Evolutionary conservation across 2,888 invertebrate species (phyloP).

Genomic region (Drosophila peninsularis): DNA sequence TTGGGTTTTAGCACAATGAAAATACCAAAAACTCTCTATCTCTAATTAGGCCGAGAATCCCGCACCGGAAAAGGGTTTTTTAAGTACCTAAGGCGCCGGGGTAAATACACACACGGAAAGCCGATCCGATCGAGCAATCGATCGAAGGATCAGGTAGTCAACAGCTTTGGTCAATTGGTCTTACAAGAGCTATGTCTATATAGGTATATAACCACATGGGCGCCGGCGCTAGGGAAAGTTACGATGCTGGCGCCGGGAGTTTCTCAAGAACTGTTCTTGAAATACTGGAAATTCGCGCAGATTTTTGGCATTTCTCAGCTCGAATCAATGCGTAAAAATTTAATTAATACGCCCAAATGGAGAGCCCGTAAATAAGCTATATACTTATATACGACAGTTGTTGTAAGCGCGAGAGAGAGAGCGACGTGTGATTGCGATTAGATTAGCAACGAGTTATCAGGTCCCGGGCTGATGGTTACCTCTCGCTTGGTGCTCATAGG

Average conservation of each 20-base stretch:
- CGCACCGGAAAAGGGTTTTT: constrained; percentile 78
- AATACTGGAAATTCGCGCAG: constrained; percentile 66
- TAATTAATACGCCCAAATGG: constrained; percentile 15
- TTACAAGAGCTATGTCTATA: not conserved
- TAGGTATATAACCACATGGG: constrained; percentile 57
- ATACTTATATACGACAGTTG: not conserved
- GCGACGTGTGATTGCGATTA: constrained; percentile 52
- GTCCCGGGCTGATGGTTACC: constrained; percentile 28
- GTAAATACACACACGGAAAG: constrained; percentile 43
- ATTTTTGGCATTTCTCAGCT: constrained; percentile 61
- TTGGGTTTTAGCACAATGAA: constrained; percentile 81
- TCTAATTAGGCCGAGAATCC: constrained; percentile 73
- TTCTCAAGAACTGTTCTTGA: constrained; percentile 46
- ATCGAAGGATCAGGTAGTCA: constrained; percentile 42
- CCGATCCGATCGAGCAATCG: not conserved
- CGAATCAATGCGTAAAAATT: constrained; percentile 51
- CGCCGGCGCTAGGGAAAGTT: constrained; percentile 60
- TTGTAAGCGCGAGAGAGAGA: not conserved
- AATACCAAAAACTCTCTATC: constrained; percentile 67
- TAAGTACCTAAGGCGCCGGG: constrained; percentile 76
- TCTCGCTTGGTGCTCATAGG: constrained; percentile 18
- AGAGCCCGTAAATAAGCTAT: constrained; percentile 47
- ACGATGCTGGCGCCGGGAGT: constrained; percentile 67
- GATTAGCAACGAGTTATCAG: constrained; percentile 60
- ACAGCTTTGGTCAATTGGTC: constrained; percentile 62